Base-by-base conservation (phyloP, 53 echinoderm and acorn worm species). In the Holothuria scabra region DNA sequence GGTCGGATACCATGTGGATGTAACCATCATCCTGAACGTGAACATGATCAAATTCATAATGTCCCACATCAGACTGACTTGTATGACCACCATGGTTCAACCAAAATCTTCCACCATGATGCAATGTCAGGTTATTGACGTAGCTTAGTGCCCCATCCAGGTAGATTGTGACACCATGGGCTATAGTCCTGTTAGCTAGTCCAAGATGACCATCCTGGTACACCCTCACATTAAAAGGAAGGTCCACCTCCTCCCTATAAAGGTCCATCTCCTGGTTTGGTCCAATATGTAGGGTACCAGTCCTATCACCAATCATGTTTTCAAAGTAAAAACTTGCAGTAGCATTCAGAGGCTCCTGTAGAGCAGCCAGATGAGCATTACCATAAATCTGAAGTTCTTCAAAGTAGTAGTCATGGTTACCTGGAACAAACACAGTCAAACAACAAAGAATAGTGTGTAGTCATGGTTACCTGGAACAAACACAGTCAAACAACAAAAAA, bases 251-350 rank as follows among this genome's bases (percentile, higher is more conserved):
- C 7, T 89, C 74, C 28, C 95, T 84, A 65, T 81, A 92, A 32
- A 94, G 85, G 66, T 94, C 95, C 84, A 94, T 87, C 13, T 84
- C 78, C 76, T 94, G 95, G 79, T 92, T 90, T 29, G 64, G 72
- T 25, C 90, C 95, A 26, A 94, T 68, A 59, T 94, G 95, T 25
- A 94, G 67, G 19, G 92, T 94, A 38, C 95, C 95, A 21, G 92
- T 87, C 14, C 95, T 90, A 66, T 94, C 95, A 6, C 95, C 95
- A 46, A 94, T 94, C 95, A 94, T 94, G 59, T 94, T 92, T 64
- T 94, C 87, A 78, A 94, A 94, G 90, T 82, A 94, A 59, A 94
- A 60, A 46, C 92, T 83, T 16, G 95, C 95, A 9, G 88, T 85
- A 0, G 85, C 82, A 78, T 90, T 78, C 24, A 79, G 76, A 11